These are phyloP conservation scores for Porites lobata DNA, from an alignment of 92 coral and sea anemone genomes.

Conservation along the genomic window DNA sequence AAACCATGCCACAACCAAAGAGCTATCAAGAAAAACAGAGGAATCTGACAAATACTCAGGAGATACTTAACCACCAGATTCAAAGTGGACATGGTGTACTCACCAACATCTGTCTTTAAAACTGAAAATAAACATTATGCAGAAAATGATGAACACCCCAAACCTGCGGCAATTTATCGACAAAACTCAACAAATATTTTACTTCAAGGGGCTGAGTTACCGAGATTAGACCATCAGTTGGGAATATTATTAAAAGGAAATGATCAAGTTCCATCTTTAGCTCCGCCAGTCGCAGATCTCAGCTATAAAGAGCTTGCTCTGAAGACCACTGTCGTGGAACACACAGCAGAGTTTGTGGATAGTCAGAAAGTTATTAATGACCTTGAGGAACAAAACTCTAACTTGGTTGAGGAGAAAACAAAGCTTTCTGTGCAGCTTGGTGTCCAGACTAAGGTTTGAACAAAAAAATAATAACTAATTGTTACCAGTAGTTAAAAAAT, in stretches of 20 bases:
- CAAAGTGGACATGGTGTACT: neutral
- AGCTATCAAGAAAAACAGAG: neutral
- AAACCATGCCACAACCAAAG: neutral
- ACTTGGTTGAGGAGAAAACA: constrained; percentile 90
- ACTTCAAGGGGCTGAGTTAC: constrained; percentile 37
- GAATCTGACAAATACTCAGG: neutral
- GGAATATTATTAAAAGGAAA: neutral
- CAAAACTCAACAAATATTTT: constrained; percentile 39
- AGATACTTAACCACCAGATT: neutral
- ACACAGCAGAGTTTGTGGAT: constrained; percentile 75
- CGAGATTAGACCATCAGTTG: constrained; percentile 5
- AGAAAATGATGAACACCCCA: neutral
- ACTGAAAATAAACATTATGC: neutral
- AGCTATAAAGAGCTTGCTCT: constrained; percentile 17
- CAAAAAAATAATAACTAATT: no score
- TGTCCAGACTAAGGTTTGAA: constrained; percentile 82
- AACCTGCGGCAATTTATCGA: neutral
- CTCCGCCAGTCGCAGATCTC: constrained; percentile 18
- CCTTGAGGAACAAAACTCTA: constrained; percentile 85
- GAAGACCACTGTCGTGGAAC: constrained; percentile 69
- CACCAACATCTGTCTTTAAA: neutral
- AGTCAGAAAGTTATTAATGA: constrained; percentile 70
- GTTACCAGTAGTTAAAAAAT: no score
- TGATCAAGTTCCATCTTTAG: constrained; percentile 21
- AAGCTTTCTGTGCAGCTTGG: constrained; percentile 87